These are phyloP conservation scores for Ornithoptera priamus DNA, from an alignment of 2,888 invertebrate species.

Conservation along the genomic window DNA sequence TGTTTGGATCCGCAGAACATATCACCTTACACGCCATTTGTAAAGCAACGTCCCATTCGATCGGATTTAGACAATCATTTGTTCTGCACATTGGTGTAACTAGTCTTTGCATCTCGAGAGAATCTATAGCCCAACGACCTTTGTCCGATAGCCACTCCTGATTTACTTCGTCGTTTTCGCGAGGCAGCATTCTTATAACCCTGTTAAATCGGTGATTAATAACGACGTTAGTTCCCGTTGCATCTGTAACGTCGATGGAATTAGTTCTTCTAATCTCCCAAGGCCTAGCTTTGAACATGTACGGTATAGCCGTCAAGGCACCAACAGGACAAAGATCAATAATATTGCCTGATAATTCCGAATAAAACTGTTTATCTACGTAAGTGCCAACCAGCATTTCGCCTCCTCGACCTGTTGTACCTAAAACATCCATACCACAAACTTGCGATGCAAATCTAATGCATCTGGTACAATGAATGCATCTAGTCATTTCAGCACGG, in stretches of 20 bases:
- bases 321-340: constrained; percentile 99
- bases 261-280: constrained; percentile 94
- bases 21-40: constrained; percentile 83
- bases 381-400: constrained; percentile 99
- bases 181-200: constrained; percentile 61
- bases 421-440: constrained; percentile 96
- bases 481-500: constrained; percentile 98
- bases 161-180: constrained; percentile 81
- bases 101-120: constrained; percentile 95
- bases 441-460: constrained; percentile 98
- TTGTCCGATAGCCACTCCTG: constrained; percentile 99
- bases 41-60: constrained; percentile 96
- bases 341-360: constrained; percentile 98
- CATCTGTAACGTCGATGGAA: constrained; percentile 71
- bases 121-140: constrained; percentile 97
- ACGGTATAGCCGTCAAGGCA: constrained; percentile 97
- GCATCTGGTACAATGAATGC: constrained; percentile 99
- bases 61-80: constrained; percentile 84
- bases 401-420: constrained; percentile 93
- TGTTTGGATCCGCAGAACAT: constrained; percentile 80
- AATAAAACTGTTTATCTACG: constrained; percentile 97
- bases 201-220: constrained; percentile 60
- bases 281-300: constrained; percentile 96
- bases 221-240: constrained; percentile 67
- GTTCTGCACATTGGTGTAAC: constrained; percentile 94